phyloP scores from a whole-genome alignment of 2,888 invertebrate species.

The Buathra laborator region DNA sequence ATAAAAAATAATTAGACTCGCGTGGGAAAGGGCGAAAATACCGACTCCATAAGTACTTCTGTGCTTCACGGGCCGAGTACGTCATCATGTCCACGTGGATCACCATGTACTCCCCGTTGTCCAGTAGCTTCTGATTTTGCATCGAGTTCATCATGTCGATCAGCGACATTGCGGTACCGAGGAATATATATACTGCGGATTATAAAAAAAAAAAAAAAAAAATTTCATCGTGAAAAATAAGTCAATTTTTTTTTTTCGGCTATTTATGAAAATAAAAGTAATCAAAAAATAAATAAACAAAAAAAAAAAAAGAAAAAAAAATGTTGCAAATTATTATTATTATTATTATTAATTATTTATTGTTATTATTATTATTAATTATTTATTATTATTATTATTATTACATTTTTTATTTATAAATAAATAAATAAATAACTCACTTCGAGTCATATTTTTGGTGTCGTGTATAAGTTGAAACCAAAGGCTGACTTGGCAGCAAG shows the following conservation, averaged over 20 bases:
- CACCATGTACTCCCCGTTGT: conserved; percentile 97
- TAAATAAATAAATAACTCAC: conserved; percentile 85
- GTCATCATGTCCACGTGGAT: conserved; percentile 97
- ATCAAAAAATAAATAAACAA: background rate
- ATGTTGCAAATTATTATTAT: too few species aligned
- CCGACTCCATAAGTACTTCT: conserved; percentile 94
- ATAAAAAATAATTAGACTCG: background rate
- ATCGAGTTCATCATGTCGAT: conserved; percentile 97
- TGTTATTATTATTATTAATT: too few species aligned
- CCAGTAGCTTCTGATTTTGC: conserved; percentile 94
- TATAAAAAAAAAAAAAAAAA: background rate
- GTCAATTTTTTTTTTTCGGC: background rate
- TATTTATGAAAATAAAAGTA: conserved; percentile 3
- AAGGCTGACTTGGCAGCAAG: conserved; percentile 92
- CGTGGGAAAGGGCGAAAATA: conserved; percentile 74
- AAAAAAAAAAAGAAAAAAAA: background rate
- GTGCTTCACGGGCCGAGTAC: conserved; percentile 91
- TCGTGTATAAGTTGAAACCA: conserved; percentile 95
- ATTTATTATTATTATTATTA: too few species aligned
- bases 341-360: too few species aligned
- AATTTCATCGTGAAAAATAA: background rate
- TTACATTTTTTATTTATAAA: too few species aligned
- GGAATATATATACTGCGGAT: conserved; percentile 96
- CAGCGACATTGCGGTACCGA: conserved; percentile 94
- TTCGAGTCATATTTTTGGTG: conserved; percentile 94